phyloP scores from a whole-genome alignment of 1,140 invertebrate species.

The Drosophila tropicalis region DNA sequence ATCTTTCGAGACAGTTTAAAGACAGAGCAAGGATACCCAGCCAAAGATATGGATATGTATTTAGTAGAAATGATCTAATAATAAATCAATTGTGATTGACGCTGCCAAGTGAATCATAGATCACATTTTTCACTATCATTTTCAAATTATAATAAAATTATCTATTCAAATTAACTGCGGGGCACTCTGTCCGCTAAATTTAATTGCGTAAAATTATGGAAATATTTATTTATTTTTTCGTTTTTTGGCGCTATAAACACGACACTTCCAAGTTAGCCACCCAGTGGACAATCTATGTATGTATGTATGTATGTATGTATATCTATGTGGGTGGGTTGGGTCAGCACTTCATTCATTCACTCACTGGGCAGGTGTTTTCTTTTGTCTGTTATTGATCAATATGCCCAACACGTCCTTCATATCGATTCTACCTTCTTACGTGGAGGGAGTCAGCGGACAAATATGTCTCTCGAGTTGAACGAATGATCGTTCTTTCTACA shows the following conservation, averaged over 20 bases:
- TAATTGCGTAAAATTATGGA: conserved; percentile 46
- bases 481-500: no score
- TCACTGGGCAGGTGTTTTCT: conserved; percentile 35
- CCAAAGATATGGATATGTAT: background rate
- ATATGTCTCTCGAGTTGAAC: background rate
- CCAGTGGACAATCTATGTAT: conserved; percentile 11
- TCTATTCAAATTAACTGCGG: conserved; percentile 29
- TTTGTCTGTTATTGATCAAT: background rate
- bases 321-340: background rate
- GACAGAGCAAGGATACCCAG: conserved; percentile 49
- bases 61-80: conserved; percentile 26
- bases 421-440: conserved; percentile 17
- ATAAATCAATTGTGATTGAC: conserved; percentile 13
- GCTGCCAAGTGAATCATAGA: conserved; percentile 1
- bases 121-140: background rate
- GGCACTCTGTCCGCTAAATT: conserved; percentile 24
- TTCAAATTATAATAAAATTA: conserved; percentile 32
- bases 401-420: conserved; percentile 33
- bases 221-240: conserved; percentile 23
- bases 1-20: conserved; percentile 59
- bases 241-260: conserved; percentile 40
- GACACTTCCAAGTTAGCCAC: conserved; percentile 31
- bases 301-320: no score
- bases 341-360: conserved; percentile 1
- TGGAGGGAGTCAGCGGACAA: conserved; percentile 9